Percentiles rank a stretch among this genome's conserved stretches.
These are phyloP conservation scores for Notodonta dromedarius DNA, from an alignment of 2,888 invertebrate genomes.

Conservation along the genomic window DNA sequence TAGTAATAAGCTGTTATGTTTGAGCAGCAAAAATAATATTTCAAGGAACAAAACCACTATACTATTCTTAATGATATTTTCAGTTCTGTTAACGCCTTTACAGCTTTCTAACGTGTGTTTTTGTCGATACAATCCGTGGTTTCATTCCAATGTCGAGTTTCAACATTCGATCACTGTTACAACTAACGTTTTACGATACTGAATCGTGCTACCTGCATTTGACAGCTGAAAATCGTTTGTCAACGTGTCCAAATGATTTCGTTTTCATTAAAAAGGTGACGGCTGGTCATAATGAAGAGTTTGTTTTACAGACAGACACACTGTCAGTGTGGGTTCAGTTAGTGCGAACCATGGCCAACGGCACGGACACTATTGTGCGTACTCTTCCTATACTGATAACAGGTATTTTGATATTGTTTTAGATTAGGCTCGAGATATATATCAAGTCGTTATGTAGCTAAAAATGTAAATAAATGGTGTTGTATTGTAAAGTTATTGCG, in stretches of 20 bases:
- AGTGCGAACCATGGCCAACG: slow-evolving; percentile 35
- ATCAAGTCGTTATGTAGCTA: too few relatives aligned
- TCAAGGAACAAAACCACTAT: too few relatives aligned
- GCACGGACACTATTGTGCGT: slow-evolving; percentile 36
- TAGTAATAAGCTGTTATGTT: too few relatives aligned
- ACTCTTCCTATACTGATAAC: slow-evolving; percentile 44
- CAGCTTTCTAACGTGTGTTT: not conserved
- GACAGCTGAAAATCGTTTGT: not conserved
- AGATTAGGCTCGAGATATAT: too few relatives aligned
- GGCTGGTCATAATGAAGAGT: slow-evolving; percentile 5
- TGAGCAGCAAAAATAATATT: too few relatives aligned
- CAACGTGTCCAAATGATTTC: slow-evolving; percentile 4
- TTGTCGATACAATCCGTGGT: slow-evolving; percentile 8
- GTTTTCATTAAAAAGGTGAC: slow-evolving; percentile 8
- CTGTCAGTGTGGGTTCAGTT: slow-evolving; percentile 7
- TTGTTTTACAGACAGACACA: slow-evolving; percentile 29
- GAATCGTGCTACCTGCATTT: not conserved
- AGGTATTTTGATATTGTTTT: slow-evolving; percentile 43
- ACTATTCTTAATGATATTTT: too few relatives aligned
- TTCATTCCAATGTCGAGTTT: slow-evolving; percentile 16
- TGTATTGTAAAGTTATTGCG: too few relatives aligned
- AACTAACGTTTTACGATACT: not conserved
- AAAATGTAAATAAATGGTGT: too few relatives aligned
- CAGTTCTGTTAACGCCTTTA: not conserved
- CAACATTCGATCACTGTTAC: slow-evolving; percentile 3